phyloP scores from a whole-genome alignment of 2,797 vertebrate species.

The Denticeps clupeoides region DNA sequence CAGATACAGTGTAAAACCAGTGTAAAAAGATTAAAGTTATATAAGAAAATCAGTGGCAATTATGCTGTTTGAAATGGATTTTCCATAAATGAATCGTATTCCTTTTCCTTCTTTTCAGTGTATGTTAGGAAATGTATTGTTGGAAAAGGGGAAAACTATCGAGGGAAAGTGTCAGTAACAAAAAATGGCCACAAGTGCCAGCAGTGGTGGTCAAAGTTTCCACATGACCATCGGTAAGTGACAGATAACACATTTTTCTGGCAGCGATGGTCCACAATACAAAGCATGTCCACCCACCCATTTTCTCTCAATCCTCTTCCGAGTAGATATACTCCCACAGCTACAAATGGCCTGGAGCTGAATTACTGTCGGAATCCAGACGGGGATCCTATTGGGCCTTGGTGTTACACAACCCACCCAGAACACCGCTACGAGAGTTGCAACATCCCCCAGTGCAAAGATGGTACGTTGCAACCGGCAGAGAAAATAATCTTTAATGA shows the following conservation, averaged over 20 bases:
- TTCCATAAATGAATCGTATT: neutral
- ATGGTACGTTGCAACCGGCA: no score
- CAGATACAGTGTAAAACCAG: neutral
- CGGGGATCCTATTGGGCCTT: conserved; percentile 71
- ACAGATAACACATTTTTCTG: neutral
- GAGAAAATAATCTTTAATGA: no score
- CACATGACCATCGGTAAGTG: conserved; percentile 82
- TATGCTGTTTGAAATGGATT: neutral
- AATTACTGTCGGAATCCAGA: conserved; percentile 94
- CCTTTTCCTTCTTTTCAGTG: conserved; percentile 48
- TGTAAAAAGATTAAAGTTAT: no score
- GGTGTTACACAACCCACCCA: conserved; percentile 84
- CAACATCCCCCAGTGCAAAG: conserved; percentile 78
- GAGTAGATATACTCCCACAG: conserved; percentile 69
- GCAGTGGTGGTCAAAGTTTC: conserved; percentile 78
- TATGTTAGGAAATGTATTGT: conserved; percentile 80
- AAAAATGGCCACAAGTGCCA: conserved; percentile 72
- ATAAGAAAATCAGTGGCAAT: no score
- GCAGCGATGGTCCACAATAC: neutral
- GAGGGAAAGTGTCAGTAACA: conserved; percentile 67
- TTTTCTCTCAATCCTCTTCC: neutral
- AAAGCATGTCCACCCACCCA: neutral
- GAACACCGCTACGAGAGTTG: conserved; percentile 76
- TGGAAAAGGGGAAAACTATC: conserved; percentile 71
- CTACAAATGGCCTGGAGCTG: conserved; percentile 75